Evolutionary conservation across 2,888 invertebrate species (phyloP).

Genomic region (Caenorhabditis panamensis): DNA sequence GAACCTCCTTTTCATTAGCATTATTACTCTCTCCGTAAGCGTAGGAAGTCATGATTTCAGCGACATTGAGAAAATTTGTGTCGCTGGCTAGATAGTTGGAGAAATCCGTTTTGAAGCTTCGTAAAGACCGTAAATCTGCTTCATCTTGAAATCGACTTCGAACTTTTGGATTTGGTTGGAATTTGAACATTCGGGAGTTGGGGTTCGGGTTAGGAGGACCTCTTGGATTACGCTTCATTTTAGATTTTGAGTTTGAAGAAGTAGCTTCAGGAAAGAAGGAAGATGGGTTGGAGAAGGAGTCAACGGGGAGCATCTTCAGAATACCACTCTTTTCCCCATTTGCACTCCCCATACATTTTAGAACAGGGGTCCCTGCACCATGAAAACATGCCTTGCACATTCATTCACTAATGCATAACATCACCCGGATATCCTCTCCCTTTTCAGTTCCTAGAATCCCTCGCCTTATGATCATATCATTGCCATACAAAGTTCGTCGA

Average conservation of each 20-base stretch:
- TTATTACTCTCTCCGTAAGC: slow-evolving; percentile 71
- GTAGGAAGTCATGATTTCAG: slow-evolving; percentile 67
- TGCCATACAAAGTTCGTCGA: slow-evolving; percentile 14
- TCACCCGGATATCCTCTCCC: neutral
- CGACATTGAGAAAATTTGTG: slow-evolving; percentile 68
- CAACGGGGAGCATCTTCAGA: neutral
- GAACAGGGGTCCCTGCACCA: neutral
- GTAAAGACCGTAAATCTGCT: slow-evolving; percentile 55
- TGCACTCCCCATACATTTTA: slow-evolving; percentile 8
- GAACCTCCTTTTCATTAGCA: slow-evolving; percentile 71
- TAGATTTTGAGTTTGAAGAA: too few species aligned
- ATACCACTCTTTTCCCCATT: too few species aligned
- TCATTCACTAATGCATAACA: slow-evolving; percentile 18
- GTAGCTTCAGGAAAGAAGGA: neutral
- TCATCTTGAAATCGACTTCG: slow-evolving; percentile 54
- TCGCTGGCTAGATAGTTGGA: slow-evolving; percentile 71
- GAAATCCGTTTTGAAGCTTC: slow-evolving; percentile 66
- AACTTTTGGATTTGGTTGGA: slow-evolving; percentile 38
- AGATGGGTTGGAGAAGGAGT: neutral
- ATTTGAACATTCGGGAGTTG: slow-evolving; percentile 42
- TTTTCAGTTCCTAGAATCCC: neutral
- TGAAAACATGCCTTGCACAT: neutral
- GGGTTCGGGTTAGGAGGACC: too few species aligned
- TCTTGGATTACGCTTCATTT: slow-evolving; percentile 38
- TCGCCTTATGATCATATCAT: slow-evolving; percentile 9